Evolutionary conservation across 2,888 invertebrate genomes (phyloP).

Genomic region (Philopedon plagiatum): DNA sequence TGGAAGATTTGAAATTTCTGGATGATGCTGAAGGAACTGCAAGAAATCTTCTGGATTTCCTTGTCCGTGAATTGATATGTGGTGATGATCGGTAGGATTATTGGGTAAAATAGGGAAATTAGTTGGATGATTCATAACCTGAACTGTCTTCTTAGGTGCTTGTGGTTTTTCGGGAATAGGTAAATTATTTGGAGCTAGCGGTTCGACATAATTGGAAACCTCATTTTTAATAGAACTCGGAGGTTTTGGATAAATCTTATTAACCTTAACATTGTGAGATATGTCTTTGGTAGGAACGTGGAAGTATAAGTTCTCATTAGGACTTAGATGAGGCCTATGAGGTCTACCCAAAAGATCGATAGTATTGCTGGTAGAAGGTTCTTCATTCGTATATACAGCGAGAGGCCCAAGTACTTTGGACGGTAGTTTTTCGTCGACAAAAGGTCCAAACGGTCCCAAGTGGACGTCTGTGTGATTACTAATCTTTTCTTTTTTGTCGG

Average conservation of each 20-base stretch:
- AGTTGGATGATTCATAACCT: background rate
- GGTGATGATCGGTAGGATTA: constrained; percentile 1
- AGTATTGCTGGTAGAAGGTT: constrained; percentile 44
- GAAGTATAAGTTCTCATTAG: constrained; percentile 60
- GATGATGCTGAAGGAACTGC: constrained; percentile 67
- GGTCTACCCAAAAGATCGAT: constrained; percentile 41
- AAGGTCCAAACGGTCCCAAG: constrained; percentile 50
- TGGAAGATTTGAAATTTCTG: constrained; percentile 66
- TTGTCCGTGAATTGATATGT: constrained; percentile 61
- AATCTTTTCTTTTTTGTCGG: constrained; percentile 54
- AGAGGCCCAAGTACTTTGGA: constrained; percentile 66
- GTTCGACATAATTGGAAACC: constrained; percentile 4
- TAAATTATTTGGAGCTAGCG: constrained; percentile 3
- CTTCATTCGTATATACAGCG: constrained; percentile 62
- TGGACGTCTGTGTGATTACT: constrained; percentile 52
- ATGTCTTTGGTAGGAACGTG: constrained; percentile 39
- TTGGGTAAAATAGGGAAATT: background rate
- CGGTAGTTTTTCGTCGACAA: constrained; percentile 55
- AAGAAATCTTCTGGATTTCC: constrained; percentile 65
- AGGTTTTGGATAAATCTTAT: constrained; percentile 9
- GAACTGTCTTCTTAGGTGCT: background rate
- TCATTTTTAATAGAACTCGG: constrained; percentile 20
- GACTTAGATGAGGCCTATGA: constrained; percentile 48
- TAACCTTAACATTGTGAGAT: background rate
- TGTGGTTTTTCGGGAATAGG: constrained; percentile 36